Percentiles rank a stretch among this genome's conserved stretches.
These are phyloP conservation scores for Martes martes DNA, from an alignment of 2,113 vertebrate genomes.

Conservation along the genomic window DNA sequence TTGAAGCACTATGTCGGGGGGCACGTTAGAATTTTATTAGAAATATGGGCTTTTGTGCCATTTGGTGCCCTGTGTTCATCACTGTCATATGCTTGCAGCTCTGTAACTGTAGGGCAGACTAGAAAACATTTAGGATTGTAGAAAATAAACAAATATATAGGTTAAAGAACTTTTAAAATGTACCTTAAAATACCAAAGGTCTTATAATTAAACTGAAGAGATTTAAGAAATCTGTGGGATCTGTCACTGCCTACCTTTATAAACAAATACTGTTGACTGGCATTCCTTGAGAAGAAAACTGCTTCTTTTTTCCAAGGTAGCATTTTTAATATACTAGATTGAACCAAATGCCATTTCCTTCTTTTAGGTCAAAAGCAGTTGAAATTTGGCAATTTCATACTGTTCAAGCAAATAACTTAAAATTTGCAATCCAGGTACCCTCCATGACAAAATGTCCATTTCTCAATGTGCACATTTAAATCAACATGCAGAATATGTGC, in stretches of 20 bases:
- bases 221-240: neutral
- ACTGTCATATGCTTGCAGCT: neutral
- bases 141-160: neutral
- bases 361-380: neutral
- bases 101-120: neutral
- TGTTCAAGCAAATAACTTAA: neutral
- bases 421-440: neutral
- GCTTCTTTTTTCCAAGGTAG: neutral
- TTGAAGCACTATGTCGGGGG: neutral
- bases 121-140: neutral
- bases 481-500: neutral
- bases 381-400: constrained; percentile 8
- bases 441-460: neutral
- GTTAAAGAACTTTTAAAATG: neutral
- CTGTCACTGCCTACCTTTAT: neutral
- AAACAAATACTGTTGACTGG: neutral
- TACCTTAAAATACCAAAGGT: constrained; percentile 2
- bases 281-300: neutral
- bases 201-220: neutral
- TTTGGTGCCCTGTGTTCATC: neutral
- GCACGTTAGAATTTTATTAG: neutral
- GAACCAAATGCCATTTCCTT: neutral
- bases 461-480: neutral
- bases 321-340: neutral
- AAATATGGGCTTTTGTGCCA: neutral